Evolutionary conservation across 92 coral and sea anemone genomes (phyloP), one percentile per base, ranked within the genome.

Genomic region (Galaxea fascicularis): DNA sequence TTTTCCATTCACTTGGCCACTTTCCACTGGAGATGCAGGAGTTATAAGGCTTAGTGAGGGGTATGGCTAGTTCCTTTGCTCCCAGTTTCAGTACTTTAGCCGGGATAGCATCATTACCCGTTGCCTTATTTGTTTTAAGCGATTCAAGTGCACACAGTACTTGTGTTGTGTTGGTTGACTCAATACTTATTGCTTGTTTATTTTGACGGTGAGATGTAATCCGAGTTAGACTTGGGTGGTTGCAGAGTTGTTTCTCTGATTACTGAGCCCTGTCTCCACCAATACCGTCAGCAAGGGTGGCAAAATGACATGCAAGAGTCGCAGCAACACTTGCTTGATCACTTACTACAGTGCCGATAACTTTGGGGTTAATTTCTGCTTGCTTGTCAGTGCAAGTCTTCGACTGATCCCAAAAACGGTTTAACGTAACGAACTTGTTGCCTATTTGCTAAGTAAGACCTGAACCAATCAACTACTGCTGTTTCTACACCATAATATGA

Each of bases 1-100:
- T 51, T 76, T 88, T 88, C 85, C 88, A 88, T 17, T 73, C 88
- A 20, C 71, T 75, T n/a, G 88, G 92, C 91, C 92, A 88, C 45
- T 62, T 41, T 12, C 84, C 73, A 30, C 69, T 22, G 13, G 25
- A 56, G 63, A 84, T 84, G 70, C 85, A 89, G 54, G 75, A n/a
- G 45, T 84, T 89, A 47, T 56, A 89, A 7, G 77, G 75, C 22
- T 60, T 71, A 8, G 82, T 76, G 24, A 89, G 86, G 25, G 89
- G 84, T 65, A 9, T 28, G 51, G 77, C 53, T 74, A 85, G 83
- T 77, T 77, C 84, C 39, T 44, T 64, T 20, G 89, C 83, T 26
- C 83, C 89, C 30, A 65, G 74, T 54, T 85, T 76, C 63, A 85
- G 28, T 10, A 67, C 25, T 78, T 52, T 85, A 27, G 84, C 49